phyloP scores from a whole-genome alignment of 2,113 vertebrate species.

The Ia io region DNA sequence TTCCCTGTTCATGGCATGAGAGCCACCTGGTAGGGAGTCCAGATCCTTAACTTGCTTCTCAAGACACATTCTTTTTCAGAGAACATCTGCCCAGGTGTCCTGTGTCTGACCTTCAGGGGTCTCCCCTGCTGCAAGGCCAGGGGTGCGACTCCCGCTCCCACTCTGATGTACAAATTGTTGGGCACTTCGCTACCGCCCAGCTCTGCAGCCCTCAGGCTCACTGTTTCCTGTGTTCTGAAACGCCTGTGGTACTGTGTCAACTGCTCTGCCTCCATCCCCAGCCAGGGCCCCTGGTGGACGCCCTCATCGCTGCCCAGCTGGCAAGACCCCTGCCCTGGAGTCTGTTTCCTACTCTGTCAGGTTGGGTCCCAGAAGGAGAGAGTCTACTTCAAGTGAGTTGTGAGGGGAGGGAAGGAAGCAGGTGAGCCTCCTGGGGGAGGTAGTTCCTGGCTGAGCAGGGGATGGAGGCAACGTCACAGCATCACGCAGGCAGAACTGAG shows the following conservation, averaged over 20 bases:
- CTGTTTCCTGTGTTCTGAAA: not conserved
- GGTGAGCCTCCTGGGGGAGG: not conserved
- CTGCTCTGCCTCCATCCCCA: too few relatives aligned
- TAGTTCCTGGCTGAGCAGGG: not conserved
- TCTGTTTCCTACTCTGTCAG: not conserved
- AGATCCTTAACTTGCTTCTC: accelerated
- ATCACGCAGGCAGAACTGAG: too few relatives aligned
- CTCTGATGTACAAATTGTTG: not conserved
- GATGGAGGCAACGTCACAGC: not conserved
- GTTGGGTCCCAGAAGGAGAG: not conserved
- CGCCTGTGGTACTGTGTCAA: accelerated
- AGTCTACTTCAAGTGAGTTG: not conserved
- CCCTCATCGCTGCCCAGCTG: not conserved
- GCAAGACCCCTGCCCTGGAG: not conserved
- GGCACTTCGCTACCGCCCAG: not conserved
- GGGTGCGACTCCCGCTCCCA: not conserved
- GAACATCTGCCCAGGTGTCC: accelerated
- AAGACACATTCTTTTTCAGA: accelerated
- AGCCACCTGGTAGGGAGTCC: too few relatives aligned
- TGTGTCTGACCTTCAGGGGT: not conserved
- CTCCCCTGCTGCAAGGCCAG: not conserved
- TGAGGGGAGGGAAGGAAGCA: too few relatives aligned
- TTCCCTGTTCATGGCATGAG: accelerated
- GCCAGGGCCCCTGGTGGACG: accelerated
- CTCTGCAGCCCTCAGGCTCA: not conserved